These are phyloP conservation scores for Liposcelis brunnea DNA, from an alignment of 2,888 invertebrate genomes.

Conservation along the genomic window DNA sequence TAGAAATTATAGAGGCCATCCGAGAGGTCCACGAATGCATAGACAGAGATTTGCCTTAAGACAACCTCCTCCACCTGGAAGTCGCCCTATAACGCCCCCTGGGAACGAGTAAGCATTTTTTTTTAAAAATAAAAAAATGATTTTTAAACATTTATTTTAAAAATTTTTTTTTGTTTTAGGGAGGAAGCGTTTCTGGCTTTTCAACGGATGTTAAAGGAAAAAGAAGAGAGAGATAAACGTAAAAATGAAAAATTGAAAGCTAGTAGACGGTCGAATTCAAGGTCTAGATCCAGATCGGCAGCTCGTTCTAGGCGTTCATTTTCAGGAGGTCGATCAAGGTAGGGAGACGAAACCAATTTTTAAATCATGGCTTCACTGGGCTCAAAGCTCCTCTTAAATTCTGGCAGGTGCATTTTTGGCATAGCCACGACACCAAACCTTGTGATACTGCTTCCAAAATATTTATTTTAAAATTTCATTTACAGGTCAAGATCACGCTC, in stretches of 20 bases:
- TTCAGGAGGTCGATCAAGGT: slow-evolving; percentile 17
- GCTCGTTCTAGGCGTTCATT: slow-evolving; percentile 16
- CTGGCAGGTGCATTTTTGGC: too few relatives aligned
- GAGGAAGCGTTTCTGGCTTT: slow-evolving; percentile 78
- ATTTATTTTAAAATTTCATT: too few relatives aligned
- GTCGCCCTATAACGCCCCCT: slow-evolving; percentile 4
- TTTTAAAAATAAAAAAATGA: slow-evolving; percentile 8
- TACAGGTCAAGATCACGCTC: slow-evolving; percentile 47
- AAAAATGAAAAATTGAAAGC: slow-evolving; percentile 14
- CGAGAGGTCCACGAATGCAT: too few relatives aligned
- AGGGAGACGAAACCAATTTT: too few relatives aligned
- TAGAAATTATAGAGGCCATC: too few relatives aligned
- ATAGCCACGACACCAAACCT: too few relatives aligned
- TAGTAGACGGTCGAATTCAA: slow-evolving; percentile 13
- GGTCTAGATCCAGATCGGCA: slow-evolving; percentile 16
- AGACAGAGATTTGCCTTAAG: too few relatives aligned
- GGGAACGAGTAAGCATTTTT: slow-evolving; percentile 3
- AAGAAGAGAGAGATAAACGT: slow-evolving; percentile 45
- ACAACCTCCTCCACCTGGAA: slow-evolving; percentile 9
- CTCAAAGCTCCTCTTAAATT: too few relatives aligned
- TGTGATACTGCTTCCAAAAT: too few relatives aligned
- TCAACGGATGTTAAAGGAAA: slow-evolving; percentile 69
- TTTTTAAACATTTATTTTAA: slow-evolving; percentile 5
- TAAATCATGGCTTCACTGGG: too few relatives aligned
- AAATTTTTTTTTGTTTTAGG: slow-evolving; percentile 36